phyloP scores from a whole-genome alignment of 2,797 vertebrate species.

The Acanthurus tractus region DNA sequence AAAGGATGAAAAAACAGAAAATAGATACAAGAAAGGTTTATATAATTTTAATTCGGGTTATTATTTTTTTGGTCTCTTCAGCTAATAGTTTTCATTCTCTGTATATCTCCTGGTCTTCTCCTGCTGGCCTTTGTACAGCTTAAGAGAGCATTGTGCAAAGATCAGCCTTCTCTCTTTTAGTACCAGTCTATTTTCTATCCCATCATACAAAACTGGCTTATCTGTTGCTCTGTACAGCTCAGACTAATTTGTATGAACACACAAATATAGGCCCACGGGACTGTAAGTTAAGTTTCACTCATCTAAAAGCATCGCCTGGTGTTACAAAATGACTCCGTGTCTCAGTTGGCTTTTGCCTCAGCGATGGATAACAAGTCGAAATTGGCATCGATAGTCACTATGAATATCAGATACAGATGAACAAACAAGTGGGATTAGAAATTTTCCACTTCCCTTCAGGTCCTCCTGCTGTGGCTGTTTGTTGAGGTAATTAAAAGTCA shows the following conservation, averaged over 20 bases:
- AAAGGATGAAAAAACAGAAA: conserved; percentile 31
- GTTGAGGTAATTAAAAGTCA: conserved; percentile 61
- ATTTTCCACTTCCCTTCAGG: conserved; percentile 48
- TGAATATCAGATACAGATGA: conserved; percentile 39
- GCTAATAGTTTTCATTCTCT: background rate
- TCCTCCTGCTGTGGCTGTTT: conserved; percentile 64
- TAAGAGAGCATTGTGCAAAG: background rate
- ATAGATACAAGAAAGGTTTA: conserved; percentile 5
- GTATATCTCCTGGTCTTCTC: background rate
- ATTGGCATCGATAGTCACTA: conserved; percentile 22
- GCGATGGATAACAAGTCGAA: conserved; percentile 31
- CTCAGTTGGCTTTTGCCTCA: conserved; percentile 21
- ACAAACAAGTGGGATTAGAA: conserved; percentile 45
- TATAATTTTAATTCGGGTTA: background rate
- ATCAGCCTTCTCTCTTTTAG: background rate
- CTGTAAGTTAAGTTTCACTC: too few species aligned
- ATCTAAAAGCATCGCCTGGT: background rate
- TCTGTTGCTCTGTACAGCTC: background rate
- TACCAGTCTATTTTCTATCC: background rate
- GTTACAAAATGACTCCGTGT: conserved; percentile 6
- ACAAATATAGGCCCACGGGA: too few species aligned
- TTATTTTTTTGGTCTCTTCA: background rate
- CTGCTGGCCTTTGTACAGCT: background rate
- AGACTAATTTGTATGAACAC: too few species aligned
- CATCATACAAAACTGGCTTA: background rate